Base-by-base conservation (phyloP, 2,888 invertebrate species). In the Nematopogon swammerdamellus region DNA sequence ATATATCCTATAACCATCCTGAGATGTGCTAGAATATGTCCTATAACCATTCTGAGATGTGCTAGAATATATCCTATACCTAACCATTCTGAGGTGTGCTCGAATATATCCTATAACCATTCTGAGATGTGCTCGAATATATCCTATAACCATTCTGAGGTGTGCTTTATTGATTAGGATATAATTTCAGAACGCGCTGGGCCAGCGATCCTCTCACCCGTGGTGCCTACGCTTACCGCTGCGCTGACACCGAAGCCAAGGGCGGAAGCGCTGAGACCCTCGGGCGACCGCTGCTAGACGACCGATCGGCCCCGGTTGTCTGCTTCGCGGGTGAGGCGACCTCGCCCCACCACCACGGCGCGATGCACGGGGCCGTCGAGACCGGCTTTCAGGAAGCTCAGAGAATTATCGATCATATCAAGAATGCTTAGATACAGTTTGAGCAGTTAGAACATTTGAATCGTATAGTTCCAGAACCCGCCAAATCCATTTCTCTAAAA, bases 321-420 rank as follows among this genome's bases (percentile, higher is more conserved):
- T 68, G 77, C 49, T 83, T 83, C 55, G n/a, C n/a, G n/a, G n/a
- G n/a, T n/a, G n/a, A n/a, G n/a, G 76, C 83, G 1, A 80, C 83
- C 0, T 75, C 81, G 54, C 68, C 71, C 25, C 74, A 79, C 57
- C 82, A 70, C 61, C 85, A 73, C 61, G 83, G 84, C 2, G 85
- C 85, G 4, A 85, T 84, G 5, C 86, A 86, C 58, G 86, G 86
- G 1, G 86, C 86, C 2, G 67, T 83, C 19, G 84, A 84, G 61
- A 71, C 76, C 43, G 86, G 86, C 1, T 75, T 79, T 65, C 70
- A 86, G 18, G 86, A 86, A 61, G 86, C 85, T 20, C 64, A 82
- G 44, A 70, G 83, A 52, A n/a, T n/a, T n/a, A n/a, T 58, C 82
- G 44, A 57, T 62, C 42, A 51, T 30, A 18, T 45, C 19, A 45